Evolutionary conservation across 2,113 vertebrate species (phyloP), one percentile per base, ranked within the genome.

Genomic region (Misgurnus mizolepis): DNA sequence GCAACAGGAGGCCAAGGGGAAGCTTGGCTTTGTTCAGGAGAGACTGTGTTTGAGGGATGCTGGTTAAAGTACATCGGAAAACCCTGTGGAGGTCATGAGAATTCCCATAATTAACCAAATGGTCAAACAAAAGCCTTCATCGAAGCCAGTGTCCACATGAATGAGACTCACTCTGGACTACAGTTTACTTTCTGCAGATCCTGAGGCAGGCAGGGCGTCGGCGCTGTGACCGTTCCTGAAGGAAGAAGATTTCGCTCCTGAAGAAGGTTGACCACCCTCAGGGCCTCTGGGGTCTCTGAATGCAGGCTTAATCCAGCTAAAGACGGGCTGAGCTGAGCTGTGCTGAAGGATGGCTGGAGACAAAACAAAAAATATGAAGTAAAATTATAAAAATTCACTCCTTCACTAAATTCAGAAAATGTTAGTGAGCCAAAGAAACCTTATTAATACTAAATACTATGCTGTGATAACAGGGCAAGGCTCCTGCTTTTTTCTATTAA

Each of bases 1-100:
- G 97, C 81, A 99, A 95, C 86, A 98, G 93, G 79, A 99, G 92
- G 79, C 97, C 97, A 88, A 99, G 86, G 18, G 97, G 97, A 91
- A 99, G 95, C 91, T 97, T 99, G 87, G 97, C 97, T 94, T 98
- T 99, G 89, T 96, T 98, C 85, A 98, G 66, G 90, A 99, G 93
- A 88, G 96, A 92, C 92, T 98, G 97, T 73, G 96, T 98, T 91
- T 99, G 97, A 88, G 97, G 97, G 94, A 99, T 96, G 91, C 91
- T 96, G 84, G 95, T 97, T 90, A 99, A 89, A 0, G 97, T 99
- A 81, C 92, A 94, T 76, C 97, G 95, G 87, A 98, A 98, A 85
- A 99, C 95, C 88, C 97, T 99, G 87, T 7, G 45, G 0, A 67
- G 10, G 6, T 5, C 15, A 67, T 15, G 47, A 9, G 3, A 68